A percentile compares a stretch with the other conserved stretches of the same genome.
Conservation (phyloP, 2,888 invertebrate species). For the Meganola albula region DNA sequence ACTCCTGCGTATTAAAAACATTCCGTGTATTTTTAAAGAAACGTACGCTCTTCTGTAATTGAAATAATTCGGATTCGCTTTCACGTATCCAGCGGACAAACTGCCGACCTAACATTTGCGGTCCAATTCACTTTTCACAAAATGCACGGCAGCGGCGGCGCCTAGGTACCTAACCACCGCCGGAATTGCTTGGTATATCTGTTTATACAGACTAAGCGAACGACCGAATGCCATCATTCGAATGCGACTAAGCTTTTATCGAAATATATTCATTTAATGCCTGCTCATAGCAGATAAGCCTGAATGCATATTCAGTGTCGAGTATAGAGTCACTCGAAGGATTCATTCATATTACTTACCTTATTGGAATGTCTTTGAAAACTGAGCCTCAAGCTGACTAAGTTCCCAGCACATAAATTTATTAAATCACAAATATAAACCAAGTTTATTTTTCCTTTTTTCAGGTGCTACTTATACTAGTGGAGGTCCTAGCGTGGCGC, state of each 20-base stretch:
- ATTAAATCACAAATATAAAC: too few relatives aligned
- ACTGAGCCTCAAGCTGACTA: too few relatives aligned
- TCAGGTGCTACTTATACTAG: conserved; percentile 60
- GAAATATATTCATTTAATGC: conserved; percentile 25
- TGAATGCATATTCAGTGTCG: conserved; percentile 15
- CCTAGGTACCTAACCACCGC: too few relatives aligned
- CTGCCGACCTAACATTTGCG: conserved; percentile 30
- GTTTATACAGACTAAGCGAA: conserved; percentile 1
- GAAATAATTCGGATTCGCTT: conserved; percentile 31
- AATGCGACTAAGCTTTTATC: conserved; percentile 26
- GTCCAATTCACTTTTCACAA: conserved; percentile 29
- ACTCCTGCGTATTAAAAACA: conserved; percentile 40
- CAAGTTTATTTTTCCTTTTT: conserved; percentile 43
- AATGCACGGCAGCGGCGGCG: too few relatives aligned
- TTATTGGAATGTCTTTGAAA: conserved; percentile 10
- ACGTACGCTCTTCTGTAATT: conserved; percentile 27
- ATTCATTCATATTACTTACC: too few relatives aligned
- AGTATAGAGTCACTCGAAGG: conserved; percentile 9
- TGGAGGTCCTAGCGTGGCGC: conserved; percentile 55
- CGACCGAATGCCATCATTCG: too few relatives aligned
- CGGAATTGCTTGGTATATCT: too few relatives aligned
- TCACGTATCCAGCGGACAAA: conserved; percentile 23
- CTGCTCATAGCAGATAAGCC: conserved; percentile 8
- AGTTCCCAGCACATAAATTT: too few relatives aligned
- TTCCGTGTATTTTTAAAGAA: conserved; percentile 30